These are phyloP conservation scores for Pomacea maculata DNA, from an alignment of 1,140 invertebrate species.

Conservation along the genomic window DNA sequence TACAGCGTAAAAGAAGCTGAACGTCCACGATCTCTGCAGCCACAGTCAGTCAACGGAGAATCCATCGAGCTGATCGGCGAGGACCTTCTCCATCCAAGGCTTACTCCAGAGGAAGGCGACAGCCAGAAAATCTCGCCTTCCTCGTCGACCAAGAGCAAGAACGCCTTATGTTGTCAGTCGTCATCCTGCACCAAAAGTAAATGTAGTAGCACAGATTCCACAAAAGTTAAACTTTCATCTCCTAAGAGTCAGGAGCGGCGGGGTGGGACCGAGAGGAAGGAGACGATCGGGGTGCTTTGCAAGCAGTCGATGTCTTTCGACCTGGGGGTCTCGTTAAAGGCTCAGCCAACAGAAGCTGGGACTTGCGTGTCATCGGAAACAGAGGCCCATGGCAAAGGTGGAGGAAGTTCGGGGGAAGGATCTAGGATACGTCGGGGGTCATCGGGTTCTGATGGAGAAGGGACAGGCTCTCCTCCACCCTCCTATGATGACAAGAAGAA, in stretches of 20 bases:
- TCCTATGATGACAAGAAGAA: slow-evolving; percentile 48
- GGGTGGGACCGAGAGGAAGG: slow-evolving; percentile 44
- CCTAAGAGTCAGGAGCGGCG: slow-evolving; percentile 30
- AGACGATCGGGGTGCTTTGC: slow-evolving; percentile 57
- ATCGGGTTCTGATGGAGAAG: slow-evolving; percentile 47
- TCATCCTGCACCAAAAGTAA: slow-evolving; percentile 16
- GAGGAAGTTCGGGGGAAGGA: slow-evolving; percentile 26
- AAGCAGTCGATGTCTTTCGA: slow-evolving; percentile 60
- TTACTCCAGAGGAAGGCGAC: background rate
- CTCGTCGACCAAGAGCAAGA: slow-evolving; percentile 20
- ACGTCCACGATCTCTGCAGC: background rate
- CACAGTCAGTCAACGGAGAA: background rate
- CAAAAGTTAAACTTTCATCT: slow-evolving; percentile 23
- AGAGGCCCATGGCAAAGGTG: slow-evolving; percentile 5
- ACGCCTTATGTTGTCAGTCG: slow-evolving; percentile 19
- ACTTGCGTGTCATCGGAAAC: background rate
- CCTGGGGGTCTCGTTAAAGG: slow-evolving; percentile 50
- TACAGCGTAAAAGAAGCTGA: slow-evolving; percentile 24
- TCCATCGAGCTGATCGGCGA: slow-evolving; percentile 15
- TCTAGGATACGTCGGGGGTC: slow-evolving; percentile 34
- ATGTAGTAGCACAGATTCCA: background rate
- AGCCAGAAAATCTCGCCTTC: slow-evolving; percentile 22
- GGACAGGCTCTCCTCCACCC: slow-evolving; percentile 27
- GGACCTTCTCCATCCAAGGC: slow-evolving; percentile 9
- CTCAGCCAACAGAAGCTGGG: slow-evolving; percentile 21